Percentiles rank a stretch among this genome's conserved stretches.
Evolutionary conservation across 2,113 vertebrate species (phyloP).

Genomic region (Passer domesticus): DNA sequence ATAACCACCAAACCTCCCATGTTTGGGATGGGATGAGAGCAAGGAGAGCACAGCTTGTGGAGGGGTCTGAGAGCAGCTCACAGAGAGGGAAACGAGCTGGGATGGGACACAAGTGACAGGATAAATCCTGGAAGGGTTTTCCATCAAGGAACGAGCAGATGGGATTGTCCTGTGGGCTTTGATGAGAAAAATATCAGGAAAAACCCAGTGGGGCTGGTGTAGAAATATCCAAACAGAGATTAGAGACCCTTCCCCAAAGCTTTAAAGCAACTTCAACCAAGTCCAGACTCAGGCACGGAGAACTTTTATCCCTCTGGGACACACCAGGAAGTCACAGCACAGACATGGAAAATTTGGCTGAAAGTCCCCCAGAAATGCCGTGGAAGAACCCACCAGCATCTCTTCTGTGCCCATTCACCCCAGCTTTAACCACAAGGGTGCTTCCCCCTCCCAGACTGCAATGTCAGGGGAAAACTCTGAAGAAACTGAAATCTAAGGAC

Average conservation of each 20-base stretch:
- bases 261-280: neutral
- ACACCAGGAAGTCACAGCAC: neutral
- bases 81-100: neutral
- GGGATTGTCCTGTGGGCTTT: neutral
- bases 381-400: neutral
- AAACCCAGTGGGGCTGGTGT: neutral
- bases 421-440: neutral
- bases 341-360: neutral
- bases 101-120: neutral
- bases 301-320: neutral
- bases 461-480: neutral
- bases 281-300: accelerated
- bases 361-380: neutral
- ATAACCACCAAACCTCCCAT: no score
- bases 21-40: neutral
- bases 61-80: neutral
- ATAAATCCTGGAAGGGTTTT: neutral
- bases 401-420: neutral
- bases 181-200: neutral
- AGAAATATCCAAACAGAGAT: neutral
- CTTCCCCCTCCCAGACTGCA: neutral
- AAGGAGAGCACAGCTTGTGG: neutral
- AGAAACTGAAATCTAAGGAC: neutral
- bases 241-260: neutral
- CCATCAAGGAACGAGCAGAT: accelerated